A percentile compares a stretch with the other conserved stretches of the same genome.
Evolutionary conservation across 2,113 vertebrate species (phyloP).

Genomic region (Rafetus swinhoei): DNA sequence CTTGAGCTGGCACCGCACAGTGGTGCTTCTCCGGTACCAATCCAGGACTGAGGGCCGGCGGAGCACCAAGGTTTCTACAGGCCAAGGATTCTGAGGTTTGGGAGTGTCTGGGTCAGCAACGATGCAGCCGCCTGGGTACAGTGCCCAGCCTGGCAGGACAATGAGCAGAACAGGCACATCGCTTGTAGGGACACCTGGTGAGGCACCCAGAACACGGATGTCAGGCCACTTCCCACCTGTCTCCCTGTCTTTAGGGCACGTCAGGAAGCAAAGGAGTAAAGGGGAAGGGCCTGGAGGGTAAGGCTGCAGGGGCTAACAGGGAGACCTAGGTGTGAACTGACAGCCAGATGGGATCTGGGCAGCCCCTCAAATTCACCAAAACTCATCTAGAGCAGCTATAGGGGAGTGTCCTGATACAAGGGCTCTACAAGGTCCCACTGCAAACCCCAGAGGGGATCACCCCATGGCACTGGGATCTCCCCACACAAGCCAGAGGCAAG

Average conservation of each 20-base stretch:
- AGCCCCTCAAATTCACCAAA: neutral
- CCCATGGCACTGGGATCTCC: neutral
- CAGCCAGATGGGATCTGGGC: neutral
- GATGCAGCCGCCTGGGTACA: neutral
- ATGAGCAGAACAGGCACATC: neutral
- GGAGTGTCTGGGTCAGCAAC: neutral
- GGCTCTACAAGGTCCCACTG: too few species aligned
- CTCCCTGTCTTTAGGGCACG: neutral
- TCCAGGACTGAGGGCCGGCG: too few species aligned
- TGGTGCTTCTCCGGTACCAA: too few species aligned
- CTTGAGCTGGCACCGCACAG: neutral
- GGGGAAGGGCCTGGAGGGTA: neutral
- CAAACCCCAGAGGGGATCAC: neutral
- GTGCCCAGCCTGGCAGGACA: neutral
- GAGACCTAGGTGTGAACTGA: neutral
- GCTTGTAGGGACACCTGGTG: neutral
- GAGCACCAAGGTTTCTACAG: neutral
- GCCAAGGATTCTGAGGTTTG: neutral
- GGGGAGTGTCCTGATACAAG: too few species aligned
- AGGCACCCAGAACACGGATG: too few species aligned
- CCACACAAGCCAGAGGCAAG: neutral
- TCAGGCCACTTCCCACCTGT: neutral
- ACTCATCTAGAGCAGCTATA: too few species aligned
- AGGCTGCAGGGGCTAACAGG: neutral
- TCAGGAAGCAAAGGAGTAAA: neutral